Evolutionary conservation across 1,140 invertebrate genomes (phyloP), one percentile per base, ranked within the genome.

Genomic region (Platyscapa corneri): DNA sequence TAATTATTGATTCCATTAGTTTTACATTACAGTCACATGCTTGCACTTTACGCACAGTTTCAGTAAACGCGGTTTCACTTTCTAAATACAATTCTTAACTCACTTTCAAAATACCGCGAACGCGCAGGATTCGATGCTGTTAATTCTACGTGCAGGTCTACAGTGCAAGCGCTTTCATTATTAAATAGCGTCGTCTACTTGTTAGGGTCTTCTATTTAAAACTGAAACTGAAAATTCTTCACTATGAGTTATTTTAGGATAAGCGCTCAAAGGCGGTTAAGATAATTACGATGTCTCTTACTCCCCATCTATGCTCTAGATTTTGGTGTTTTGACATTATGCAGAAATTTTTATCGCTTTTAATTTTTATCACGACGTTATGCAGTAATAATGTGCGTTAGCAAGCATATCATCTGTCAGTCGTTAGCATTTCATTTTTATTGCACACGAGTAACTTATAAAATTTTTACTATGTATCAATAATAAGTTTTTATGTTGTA

Each of bases 151-250:
- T 14, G 46, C 10, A 75, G 27, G 5, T 30, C 20, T 75, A 49
- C n/a, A 75, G 46, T 49, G 74, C 8, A 46, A 75, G 42, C 27
- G 18, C 16, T 77, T 77, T 53, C 64, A 74, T 82, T 82, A 82
- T 82, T 82, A 46, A 20, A 32, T 14, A 39, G 5, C 67, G 37
- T 64, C 67, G 37, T 64, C 49, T 75, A 39, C 65, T 70, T 53
- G 49, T 74, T 85, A 85, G 83, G 76, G 49, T 64, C 46, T 80
- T 80, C 32, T 75, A 30, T 76, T 80, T 64, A 37, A 80, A 85
- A 85, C 83, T 85, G n/a, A 74, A 85, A 80, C 77, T 85, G 77
- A 80, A 85, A 80, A 75, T 80, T 76, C 56, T 60, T 49, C 1
- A 32, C n/a, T 56, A 65, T 16, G 56, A 27, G 70, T 74, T 82